phyloP scores from a whole-genome alignment of 2,113 vertebrate species.

The Echinops telfairi region DNA sequence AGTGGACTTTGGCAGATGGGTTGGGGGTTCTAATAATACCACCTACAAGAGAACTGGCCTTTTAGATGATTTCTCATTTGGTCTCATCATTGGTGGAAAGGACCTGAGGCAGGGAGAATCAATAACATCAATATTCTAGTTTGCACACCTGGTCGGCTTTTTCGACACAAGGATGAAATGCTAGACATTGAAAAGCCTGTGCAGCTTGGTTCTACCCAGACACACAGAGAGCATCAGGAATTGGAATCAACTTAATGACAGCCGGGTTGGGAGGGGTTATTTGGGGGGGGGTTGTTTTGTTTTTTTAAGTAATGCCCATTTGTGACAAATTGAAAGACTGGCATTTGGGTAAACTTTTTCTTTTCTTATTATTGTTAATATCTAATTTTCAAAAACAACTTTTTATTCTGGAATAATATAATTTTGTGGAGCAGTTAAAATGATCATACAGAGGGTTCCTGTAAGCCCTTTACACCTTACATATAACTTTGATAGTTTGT shows the following conservation, averaged over 20 bases:
- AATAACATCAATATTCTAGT: conserved; percentile 97
- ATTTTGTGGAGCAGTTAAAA: not conserved
- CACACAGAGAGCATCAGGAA: too few species aligned
- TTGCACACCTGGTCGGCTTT: conserved; percentile 96
- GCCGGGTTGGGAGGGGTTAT: not conserved
- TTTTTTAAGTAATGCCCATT: not conserved
- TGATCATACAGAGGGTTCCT: not conserved
- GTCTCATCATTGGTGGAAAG: conserved; percentile 98
- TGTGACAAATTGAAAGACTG: not conserved
- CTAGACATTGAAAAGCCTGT: too few species aligned
- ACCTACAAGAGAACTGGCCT: conserved; percentile 96
- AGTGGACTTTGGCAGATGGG: conserved; percentile 95
- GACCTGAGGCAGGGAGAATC: conserved; percentile 94
- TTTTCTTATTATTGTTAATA: not conserved
- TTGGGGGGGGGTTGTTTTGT: not conserved
- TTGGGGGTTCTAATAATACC: conserved; percentile 96
- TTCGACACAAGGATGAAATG: conserved; percentile 99
- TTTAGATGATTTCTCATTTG: conserved; percentile 98
- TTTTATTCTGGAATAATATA: not conserved
- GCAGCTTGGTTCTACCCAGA: too few species aligned
- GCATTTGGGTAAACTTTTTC: not conserved
- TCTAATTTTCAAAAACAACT: conserved; percentile 3
- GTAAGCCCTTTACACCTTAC: not conserved
- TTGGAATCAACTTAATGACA: not conserved
- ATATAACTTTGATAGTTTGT: not conserved